Base-by-base conservation (phyloP, 2,888 invertebrate species). In the Acrobasis consociella region DNA sequence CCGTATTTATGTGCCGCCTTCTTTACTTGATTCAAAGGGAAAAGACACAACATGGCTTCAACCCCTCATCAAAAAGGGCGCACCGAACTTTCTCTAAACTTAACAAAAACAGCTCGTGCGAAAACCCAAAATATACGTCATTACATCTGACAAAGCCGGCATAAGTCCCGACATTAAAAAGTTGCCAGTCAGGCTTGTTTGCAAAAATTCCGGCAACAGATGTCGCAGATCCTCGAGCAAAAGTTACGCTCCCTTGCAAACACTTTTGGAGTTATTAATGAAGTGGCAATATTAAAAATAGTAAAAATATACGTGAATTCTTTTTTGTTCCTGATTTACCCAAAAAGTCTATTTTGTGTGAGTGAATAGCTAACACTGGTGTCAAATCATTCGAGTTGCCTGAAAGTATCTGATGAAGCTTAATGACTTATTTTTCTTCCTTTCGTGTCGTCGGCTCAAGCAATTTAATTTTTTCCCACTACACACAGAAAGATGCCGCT, bases 161-260 rank as follows among this genome's bases (percentile, higher is more conserved):
- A 11, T 38, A 55, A 55, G 55, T 55, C 39, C 55, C 9, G 55
- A 39, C 55, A 55, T 55, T 55, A 55, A 55, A 55, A 55, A 55
- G 38, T 39, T 55, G 38, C 39, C 39, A 39, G 55, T 55, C 55
- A 55, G 55, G 55, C 39, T 39, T 38, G 15, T 55, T 39, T 55
- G 55, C 39, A 39, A 55, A 55, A 55, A 39, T 39, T 55, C 38
- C 16, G 38, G 39, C 39, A 39, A 38, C 55, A 55, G 55, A 55
- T 55, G 55, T 55, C 55, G 38, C 38, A 11, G 39, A 52, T 31
- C 31, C 52, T 16, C 10, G 55, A 16, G 39, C 15, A 53, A 68
- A 67, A 53, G 55, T 39, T 55, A 9, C 52, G 39, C n/a, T 38
- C 39, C 55, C 39, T 16, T 55, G 39, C 55, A 55, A 31, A 53